Conservation (phyloP, 2,797 vertebrate genomes). For the Loris lydekkerianus region DNA sequence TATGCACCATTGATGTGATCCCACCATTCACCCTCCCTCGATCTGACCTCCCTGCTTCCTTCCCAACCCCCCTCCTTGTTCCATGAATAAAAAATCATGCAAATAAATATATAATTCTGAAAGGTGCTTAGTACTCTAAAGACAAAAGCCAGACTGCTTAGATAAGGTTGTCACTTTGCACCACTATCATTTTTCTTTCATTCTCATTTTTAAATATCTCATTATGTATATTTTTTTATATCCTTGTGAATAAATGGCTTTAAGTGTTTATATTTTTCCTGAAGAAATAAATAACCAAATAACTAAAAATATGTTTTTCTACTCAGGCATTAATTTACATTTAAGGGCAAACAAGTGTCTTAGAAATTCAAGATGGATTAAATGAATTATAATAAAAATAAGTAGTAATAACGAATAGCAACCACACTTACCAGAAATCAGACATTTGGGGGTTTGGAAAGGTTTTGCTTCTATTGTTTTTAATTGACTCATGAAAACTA, state of each 20-base stretch:
- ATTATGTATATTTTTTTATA: background rate
- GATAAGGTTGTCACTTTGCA: background rate
- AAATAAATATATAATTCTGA: background rate
- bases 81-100: background rate
- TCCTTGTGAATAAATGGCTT: background rate
- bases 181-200: background rate
- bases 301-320: background rate
- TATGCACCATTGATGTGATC: too few relatives aligned
- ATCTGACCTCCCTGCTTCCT: too few relatives aligned
- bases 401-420: background rate
- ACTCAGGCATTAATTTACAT: background rate
- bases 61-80: too few relatives aligned
- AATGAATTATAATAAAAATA: slow-evolving; percentile 31
- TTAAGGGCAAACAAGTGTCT: background rate
- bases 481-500: background rate
- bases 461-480: background rate
- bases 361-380: background rate
- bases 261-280: background rate
- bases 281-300: background rate
- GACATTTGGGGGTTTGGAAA: background rate
- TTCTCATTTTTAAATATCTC: background rate
- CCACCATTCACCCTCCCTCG: too few relatives aligned
- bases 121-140: background rate
- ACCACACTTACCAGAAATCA: background rate
- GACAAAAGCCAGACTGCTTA: background rate